Conservation (phyloP, 1,140 invertebrate genomes). For the Papilio aristodemus region DNA sequence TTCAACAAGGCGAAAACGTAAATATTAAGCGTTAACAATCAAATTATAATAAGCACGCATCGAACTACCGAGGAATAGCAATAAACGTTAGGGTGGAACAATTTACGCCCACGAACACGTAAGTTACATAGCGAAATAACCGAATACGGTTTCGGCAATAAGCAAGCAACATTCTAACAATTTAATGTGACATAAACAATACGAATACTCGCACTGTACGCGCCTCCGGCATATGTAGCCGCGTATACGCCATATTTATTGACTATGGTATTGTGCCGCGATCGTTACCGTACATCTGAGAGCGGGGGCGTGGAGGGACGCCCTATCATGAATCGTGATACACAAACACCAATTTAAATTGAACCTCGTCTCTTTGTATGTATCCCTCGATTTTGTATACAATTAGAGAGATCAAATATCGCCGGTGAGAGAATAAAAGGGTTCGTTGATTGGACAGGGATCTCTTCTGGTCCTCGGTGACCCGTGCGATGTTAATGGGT, state of each 20-base stretch:
- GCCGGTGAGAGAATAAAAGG: conserved; percentile 59
- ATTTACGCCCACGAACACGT: conserved; percentile 68
- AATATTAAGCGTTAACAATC: conserved; percentile 31
- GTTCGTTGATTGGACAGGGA: conserved; percentile 71
- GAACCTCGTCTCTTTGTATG: conserved; percentile 49
- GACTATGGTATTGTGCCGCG: conserved; percentile 77
- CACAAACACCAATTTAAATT: conserved; percentile 57
- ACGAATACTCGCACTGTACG: conserved; percentile 68
- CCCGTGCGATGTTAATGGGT: conserved; percentile 73
- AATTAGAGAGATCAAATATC: conserved; percentile 40
- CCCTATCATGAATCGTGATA: conserved; percentile 77
- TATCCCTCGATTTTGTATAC: conserved; percentile 41
- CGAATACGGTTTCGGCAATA: conserved; percentile 77
- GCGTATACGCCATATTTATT: conserved; percentile 75
- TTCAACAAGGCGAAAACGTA: conserved; percentile 8
- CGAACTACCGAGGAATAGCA: conserved; percentile 44
- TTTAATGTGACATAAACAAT: conserved; percentile 79
- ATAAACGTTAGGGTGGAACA: conserved; percentile 55
- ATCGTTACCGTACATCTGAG: conserved; percentile 74
- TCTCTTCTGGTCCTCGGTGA: conserved; percentile 58
- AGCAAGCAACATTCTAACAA: conserved; percentile 77
- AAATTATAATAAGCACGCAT: conserved; percentile 39
- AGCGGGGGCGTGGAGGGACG: conserved; percentile 66
- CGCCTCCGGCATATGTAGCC: conserved; percentile 67
- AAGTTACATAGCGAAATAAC: conserved; percentile 67